Base-by-base conservation (phyloP, 2,888 invertebrate species). In the Unio pictorum region DNA sequence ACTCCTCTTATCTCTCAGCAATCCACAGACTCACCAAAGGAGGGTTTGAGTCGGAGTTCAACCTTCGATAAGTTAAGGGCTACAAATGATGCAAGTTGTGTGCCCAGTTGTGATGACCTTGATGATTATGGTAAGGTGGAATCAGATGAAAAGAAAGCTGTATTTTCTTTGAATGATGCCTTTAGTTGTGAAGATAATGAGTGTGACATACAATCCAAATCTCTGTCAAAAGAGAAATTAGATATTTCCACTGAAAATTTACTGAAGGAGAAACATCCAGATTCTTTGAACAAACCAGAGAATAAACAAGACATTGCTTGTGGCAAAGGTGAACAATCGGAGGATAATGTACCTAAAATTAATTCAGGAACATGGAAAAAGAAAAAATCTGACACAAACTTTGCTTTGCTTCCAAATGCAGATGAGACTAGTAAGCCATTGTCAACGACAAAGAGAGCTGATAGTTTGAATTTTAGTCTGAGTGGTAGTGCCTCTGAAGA, bases 41-140 rank as follows among this genome's bases (percentile, higher is more conserved):
- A 82, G 28, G 82, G 83, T 34, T 68, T 88, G 57, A 81, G 81
- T 64, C 81, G 88, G 64, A 90, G 90, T 76, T 87, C 89, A 0
- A 90, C 90, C 0, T 90, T 89, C 72, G 90, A 90, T 66, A 90
- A 90, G 75, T 70, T 89, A 23, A 79, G 75, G 57, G 73, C 80
- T 8, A 78, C 75, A 11, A 79, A 78, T 70, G 81, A 80, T 20
- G 66, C 70, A 6, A 79, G 79, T 71, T 73, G 77, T 34, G 63
- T 79, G 20, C 81, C 81, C 23, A 69, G 69, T 57, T 74, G 76
- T 58, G 81, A 78, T 58, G 64, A 68, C 20, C 57, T 62, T 26
- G 61, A 66, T 5, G 61, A 72, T 26, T 55, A 63, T 57, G 68
- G 63, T 60, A 57, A 66, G 8, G 59, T 72, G 45, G 66, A 58